Conservation (phyloP, 1,140 invertebrate species). For the Galleria mellonella region DNA sequence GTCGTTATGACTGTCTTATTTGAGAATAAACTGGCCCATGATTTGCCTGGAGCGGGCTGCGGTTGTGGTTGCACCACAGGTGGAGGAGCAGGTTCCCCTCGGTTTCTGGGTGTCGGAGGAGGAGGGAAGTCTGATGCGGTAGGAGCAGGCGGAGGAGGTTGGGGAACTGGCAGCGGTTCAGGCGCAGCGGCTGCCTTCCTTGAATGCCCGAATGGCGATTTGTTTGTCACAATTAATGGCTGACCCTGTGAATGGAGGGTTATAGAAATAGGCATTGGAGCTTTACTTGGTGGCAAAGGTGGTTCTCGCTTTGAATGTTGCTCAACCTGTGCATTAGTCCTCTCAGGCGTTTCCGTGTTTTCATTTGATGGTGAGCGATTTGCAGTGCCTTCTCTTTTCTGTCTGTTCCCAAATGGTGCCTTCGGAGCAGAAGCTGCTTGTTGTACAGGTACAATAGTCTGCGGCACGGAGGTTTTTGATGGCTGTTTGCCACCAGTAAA, state of each 20-base stretch:
- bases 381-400: conserved; percentile 54
- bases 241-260: conserved; percentile 51
- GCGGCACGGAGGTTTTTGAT: conserved; percentile 41
- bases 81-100: conserved; percentile 41
- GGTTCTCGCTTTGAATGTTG: conserved; percentile 51
- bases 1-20: conserved; percentile 33
- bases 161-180: conserved; percentile 44
- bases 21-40: conserved; percentile 70
- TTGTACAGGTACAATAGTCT: conserved; percentile 54
- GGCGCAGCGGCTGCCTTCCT: conserved; percentile 43
- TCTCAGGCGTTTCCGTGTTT: conserved; percentile 31
- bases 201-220: conserved; percentile 63
- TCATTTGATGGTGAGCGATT: conserved; percentile 57
- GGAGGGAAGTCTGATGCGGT: conserved; percentile 71
- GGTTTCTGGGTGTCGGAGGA: conserved; percentile 61
- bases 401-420: conserved; percentile 65
- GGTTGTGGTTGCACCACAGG: conserved; percentile 43
- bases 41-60: conserved; percentile 56
- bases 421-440: conserved; percentile 60
- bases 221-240: conserved; percentile 61
- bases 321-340: conserved; percentile 12
- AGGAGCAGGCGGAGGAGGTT: conserved; percentile 57
- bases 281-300: conserved; percentile 54
- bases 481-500: conserved; percentile 53
- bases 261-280: conserved; percentile 60